Evolutionary conservation across 2,113 vertebrate species (phyloP).

Genomic region (Periophthalmodon schlosseri): DNA sequence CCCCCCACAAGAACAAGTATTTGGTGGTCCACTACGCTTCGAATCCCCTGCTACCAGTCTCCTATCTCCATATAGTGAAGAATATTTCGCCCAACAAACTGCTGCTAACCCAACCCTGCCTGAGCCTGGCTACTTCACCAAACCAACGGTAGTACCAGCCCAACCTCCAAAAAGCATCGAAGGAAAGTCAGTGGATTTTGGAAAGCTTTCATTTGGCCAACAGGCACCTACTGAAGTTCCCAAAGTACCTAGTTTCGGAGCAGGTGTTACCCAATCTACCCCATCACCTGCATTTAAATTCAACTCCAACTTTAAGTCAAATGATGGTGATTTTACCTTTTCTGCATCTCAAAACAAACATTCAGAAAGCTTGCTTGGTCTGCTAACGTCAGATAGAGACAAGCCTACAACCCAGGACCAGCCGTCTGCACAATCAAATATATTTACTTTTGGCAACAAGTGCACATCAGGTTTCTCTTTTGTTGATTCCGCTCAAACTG

Average conservation of each 20-base stretch:
- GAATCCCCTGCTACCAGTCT: slow-evolving; percentile 87
- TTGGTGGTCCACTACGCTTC: slow-evolving; percentile 85
- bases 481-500: slow-evolving; percentile 69
- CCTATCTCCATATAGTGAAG: slow-evolving; percentile 90
- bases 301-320: slow-evolving; percentile 96
- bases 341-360: slow-evolving; percentile 83
- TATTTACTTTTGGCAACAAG: slow-evolving; percentile 86
- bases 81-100: slow-evolving; percentile 87
- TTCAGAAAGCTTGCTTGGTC: slow-evolving; percentile 88
- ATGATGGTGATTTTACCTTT: slow-evolving; percentile 95
- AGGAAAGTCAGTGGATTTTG: slow-evolving; percentile 82
- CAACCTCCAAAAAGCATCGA: slow-evolving; percentile 81
- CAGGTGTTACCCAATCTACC: slow-evolving; percentile 74
- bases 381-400: slow-evolving; percentile 88
- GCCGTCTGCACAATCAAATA: slow-evolving; percentile 63
- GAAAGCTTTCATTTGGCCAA: slow-evolving; percentile 84
- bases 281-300: slow-evolving; percentile 89
- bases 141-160: slow-evolving; percentile 77
- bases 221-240: slow-evolving; percentile 78
- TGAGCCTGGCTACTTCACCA: slow-evolving; percentile 96
- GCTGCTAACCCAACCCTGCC: slow-evolving; percentile 89
- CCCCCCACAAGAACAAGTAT: slow-evolving; percentile 90
- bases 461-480: slow-evolving; percentile 74
- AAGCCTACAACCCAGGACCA: slow-evolving; percentile 70
- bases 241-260: slow-evolving; percentile 76